Base-by-base conservation (phyloP, 2,113 vertebrate genomes). In the Gila orcuttii region DNA sequence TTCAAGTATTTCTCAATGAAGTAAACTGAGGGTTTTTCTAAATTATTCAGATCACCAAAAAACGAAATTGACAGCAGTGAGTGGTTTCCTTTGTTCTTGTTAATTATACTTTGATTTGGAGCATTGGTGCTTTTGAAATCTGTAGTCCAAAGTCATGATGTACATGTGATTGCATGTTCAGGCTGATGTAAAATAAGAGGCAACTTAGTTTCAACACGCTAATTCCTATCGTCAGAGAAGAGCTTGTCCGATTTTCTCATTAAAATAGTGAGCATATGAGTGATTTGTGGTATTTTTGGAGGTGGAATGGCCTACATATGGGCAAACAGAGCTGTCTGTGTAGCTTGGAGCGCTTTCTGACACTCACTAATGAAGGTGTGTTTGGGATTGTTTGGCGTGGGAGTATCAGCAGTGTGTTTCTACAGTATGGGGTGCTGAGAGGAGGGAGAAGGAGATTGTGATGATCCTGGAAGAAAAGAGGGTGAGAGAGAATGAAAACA, bases 191-290 rank as follows among this genome's bases (percentile, higher is more conserved):
- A 57, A 60, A 64, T 36, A 39, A 79, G 25, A 76, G 42, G n/a
- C n/a, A 62, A 42, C 52, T 19, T 69, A 47, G 64, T 33, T 62
- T 69, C 74, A 86, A 84, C 85, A 77, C 0, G 15, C 59, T 47
- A 60, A 73, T 73, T 77, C 55, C 15, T 68, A 71, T 28, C 60
- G 42, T n/a, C 79, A 17, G 78, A 81, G 21, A 74, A 78, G 73
- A 79, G 66, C 57, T 89, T 75, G 88, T 84, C 31, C 45, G 12
- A 71, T 73, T 39, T 85, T 59, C 81, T 31, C 17, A 50, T 86
- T 64, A 64, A 2, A 33, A 28, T 62, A 10, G 73, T 9, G 9
- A 76, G 31, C 13, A 6, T 62, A 73, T 59, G 25, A 76, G 42
- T 59, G 73, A 66, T 77, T 84, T 71, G 10, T 82, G 73, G 19